Evolutionary conservation across 2,888 invertebrate genomes (phyloP).

Genomic region (Amiota minor): DNA sequence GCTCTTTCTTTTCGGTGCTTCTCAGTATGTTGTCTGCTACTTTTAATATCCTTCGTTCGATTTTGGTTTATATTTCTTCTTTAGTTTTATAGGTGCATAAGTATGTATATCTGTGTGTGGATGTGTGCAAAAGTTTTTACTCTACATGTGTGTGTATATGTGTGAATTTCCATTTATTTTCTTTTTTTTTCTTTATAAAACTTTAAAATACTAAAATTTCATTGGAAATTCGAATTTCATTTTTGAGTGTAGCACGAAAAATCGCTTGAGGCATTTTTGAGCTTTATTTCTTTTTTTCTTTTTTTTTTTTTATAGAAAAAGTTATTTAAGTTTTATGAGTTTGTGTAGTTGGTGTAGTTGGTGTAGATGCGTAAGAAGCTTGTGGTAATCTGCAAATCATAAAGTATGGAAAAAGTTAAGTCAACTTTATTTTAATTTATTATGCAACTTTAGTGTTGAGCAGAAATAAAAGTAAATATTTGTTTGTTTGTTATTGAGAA

Average conservation of each 20-base stretch:
- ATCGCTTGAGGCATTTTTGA: constrained; percentile 18
- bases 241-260: neutral
- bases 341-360: too few species aligned
- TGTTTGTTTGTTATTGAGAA: too few species aligned
- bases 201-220: constrained; percentile 1
- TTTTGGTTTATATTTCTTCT: constrained; percentile 37
- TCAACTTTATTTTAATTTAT: too few species aligned
- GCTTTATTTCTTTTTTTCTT: neutral
- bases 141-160: neutral
- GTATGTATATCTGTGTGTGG: constrained; percentile 30
- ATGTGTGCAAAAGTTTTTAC: neutral
- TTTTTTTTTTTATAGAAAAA: neutral
- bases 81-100: constrained; percentile 17
- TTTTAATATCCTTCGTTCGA: too few species aligned
- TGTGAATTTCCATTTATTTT: neutral
- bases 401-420: too few species aligned
- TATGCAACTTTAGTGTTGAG: too few species aligned
- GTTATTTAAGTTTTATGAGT: neutral
- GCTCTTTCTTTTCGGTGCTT: too few species aligned
- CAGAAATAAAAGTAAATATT: too few species aligned
- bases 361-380: too few species aligned
- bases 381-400: too few species aligned
- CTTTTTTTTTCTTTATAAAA: neutral
- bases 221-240: neutral
- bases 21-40: too few species aligned